Evolutionary conservation across 30 jellyfish, hydroid and myxozoan species (phyloP), one percentile per base, ranked within the genome.

Genomic region (Aurelia sp.): DNA sequence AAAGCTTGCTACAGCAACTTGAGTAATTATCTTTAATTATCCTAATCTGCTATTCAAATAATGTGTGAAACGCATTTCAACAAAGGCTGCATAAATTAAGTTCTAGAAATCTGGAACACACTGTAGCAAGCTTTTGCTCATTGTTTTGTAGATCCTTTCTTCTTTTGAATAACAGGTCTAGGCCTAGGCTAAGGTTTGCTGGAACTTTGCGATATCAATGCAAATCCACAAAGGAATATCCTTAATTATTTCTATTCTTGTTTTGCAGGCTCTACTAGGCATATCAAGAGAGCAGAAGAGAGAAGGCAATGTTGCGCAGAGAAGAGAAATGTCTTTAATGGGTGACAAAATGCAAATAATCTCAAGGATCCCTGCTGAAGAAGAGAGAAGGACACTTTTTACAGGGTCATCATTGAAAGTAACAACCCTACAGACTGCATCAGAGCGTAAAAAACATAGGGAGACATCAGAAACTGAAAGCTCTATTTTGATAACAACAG

Each of bases 331-430:
- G 69, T 58, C 84, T 13, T 17, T 80, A 68, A 15, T 69, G 17
- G 92, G 85, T 13, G 70, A 71, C 73, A 35, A 62, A 60, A 71
- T 63, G 85, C 52, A 78, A 66, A 53, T 64, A 4, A 50, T 64
- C 20, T 88, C 91, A 41, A 70, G 66, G 60, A 30, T 76, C 55
- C 75, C 63, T 30, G 73, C 86, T 23, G 92, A 88, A 71, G 76
- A 66, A n/a, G 92, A 82, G 55, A 65, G 97, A 35, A 77, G 53
- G 68, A 31, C 97, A 4, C 58, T 62, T 1, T 90, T 90, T 66
- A 90, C 97, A 13, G 97, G 97, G 30, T 75, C 71, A 33, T 90
- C 97, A 35, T 51, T 90, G 30, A 90, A 79, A 69, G 88, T 90
- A 33, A 81, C 90, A 60, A 64, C 97, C 64, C 61, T 81, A 77